Percentiles rank a stretch among this genome's conserved stretches.
Conservation (phyloP, 2,888 invertebrate genomes). For the Amblyjoppa proteus region DNA sequence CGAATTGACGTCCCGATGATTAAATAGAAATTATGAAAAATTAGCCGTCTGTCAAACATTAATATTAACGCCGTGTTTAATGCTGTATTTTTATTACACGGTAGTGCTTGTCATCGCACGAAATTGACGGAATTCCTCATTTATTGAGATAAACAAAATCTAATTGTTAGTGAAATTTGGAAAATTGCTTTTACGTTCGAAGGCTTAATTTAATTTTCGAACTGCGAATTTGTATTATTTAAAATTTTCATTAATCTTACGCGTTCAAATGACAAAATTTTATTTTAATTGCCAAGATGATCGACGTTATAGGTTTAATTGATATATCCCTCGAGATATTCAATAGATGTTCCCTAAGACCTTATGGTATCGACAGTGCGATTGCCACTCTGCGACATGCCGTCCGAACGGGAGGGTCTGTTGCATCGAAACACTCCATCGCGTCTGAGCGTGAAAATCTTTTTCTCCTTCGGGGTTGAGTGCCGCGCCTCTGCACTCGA, state of each 20-base stretch:
- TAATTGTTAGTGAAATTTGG: too few relatives aligned
- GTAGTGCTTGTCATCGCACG: too few relatives aligned
- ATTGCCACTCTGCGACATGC: conserved; percentile 50
- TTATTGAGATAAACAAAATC: too few relatives aligned
- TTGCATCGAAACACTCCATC: conserved; percentile 61
- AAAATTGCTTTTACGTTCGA: too few relatives aligned
- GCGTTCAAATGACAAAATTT: not conserved
- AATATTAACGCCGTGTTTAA: too few relatives aligned
- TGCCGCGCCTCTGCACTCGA: conserved; percentile 76
- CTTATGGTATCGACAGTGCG: conserved; percentile 54
- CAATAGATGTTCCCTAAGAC: conserved; percentile 2
- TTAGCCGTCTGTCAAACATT: too few relatives aligned
- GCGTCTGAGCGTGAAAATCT: conserved; percentile 68
- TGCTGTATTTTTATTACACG: too few relatives aligned
- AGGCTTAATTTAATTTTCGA: too few relatives aligned
- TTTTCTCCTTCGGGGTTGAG: conserved; percentile 67
- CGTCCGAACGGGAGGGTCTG: conserved; percentile 18
- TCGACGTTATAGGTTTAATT: conserved; percentile 14
- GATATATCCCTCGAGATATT: conserved; percentile 1
- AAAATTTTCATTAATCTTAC: not conserved
- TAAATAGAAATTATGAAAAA: too few relatives aligned
- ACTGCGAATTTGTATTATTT: too few relatives aligned
- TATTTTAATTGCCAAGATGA: conserved; percentile 2
- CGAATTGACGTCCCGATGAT: too few relatives aligned
- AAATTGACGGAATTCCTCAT: too few relatives aligned